Evolutionary conservation across 1,140 invertebrate species (phyloP), one percentile per base, ranked within the genome.

Genomic region (Brachionus angularis): DNA sequence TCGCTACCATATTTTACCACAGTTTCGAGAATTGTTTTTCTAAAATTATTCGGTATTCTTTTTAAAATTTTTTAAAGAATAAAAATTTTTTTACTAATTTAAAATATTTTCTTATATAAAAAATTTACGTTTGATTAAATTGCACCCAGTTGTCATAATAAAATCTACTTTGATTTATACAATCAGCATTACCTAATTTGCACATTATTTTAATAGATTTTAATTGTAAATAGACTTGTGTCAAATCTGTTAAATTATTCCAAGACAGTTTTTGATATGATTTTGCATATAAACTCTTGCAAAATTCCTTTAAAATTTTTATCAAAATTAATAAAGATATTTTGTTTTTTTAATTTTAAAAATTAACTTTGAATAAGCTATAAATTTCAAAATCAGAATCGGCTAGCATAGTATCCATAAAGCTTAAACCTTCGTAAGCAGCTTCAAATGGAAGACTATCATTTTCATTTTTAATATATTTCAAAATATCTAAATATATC

Each of bases 371-470:
- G 10, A 10, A 10, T 10, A n/a, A n/a, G n/a, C n/a, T 42, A 16
- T 16, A 16, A 42, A 42, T 10, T 16, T 10, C 39, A 42, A 42
- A 42, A 10, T 10, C 39, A 42, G 10, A 10, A 16, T 42, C 39
- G 39, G 46, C 46, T 5, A 49, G 4, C 46, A 49, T 49, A 5
- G 4, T 4, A 5, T 49, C 46, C 4, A 49, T 49, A 25, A 5
- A 49, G 4, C 8, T 4, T 5, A 49, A n/a, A 25, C 46, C 46
- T 5, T 5, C 4, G 8, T 5, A n/a, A 16, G 39, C 39, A 10
- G 16, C 16, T 42, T 16, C 10, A 83, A 84, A 85, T 1, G 83
- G 82, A 8, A 83, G 73, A 67, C 78, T 77, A 62, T 79, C 74
- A 1, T 31, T 67, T 72, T 84, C 84, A 21, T 76, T 74, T 14